Evolutionary conservation across 2,888 invertebrate genomes (phyloP), one percentile per base, ranked within the genome.

Genomic region (Tinea pellionella): DNA sequence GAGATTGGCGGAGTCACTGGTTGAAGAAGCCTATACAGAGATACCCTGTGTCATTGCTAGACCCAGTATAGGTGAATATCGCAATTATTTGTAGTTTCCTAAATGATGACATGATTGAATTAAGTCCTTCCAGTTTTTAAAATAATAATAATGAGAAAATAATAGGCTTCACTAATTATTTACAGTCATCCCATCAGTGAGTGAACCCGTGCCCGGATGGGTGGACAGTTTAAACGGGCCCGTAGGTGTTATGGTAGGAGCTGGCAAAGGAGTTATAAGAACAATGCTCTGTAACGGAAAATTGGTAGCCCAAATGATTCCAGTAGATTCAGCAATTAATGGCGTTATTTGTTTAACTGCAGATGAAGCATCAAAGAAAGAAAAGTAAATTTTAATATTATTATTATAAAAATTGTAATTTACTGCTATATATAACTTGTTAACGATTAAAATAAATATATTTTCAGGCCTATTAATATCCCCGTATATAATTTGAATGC

Each of bases 171-270:
- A n/a, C 24, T 24, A 24, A 24, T 24, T 24, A 24, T 59, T 81
- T 83, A 1, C 70, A 87, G 87, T 87, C 2, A 77, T 77, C 61
- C 86, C 87, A 0, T 43, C 93, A 8, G 78, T 82, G 29, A 69
- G 71, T 53, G 94, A 95, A 65, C 95, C 95, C 0, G 62, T 92
- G 9, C 89, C 91, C 13, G 97, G 97, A 3, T 97, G 97, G 97
- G 95, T 97, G 64, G 97, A 97, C 77, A 97, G 91, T 75, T 88
- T 96, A 41, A 97, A 97, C 75, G 97, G 97, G 0, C 96, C 96
- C 0, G 92, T 94, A 59, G 96, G 96, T 0, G 81, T 95, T 0
- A 88, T 96, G 80, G 88, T 94, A 0, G 95, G 91, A 0, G 94
- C 92, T 2, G 94, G 94, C 0, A 96, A 96, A 75, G 96, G 96